Conservation (phyloP, 2,797 vertebrate genomes). For the Thunnus albacares region DNA sequence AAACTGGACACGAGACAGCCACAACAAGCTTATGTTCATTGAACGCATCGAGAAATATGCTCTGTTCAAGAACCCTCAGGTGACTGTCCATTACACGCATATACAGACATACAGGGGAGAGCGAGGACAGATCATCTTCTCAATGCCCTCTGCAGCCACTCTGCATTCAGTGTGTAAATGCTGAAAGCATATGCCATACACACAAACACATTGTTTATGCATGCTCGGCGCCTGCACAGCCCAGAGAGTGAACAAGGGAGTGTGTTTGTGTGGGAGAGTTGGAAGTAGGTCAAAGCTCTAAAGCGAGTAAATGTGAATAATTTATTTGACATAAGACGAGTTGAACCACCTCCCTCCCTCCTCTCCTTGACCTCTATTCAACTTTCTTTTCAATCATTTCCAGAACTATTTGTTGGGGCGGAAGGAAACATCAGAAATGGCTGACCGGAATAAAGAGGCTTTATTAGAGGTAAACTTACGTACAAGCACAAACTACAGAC, state of each 20-base stretch:
- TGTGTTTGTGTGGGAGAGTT: constrained; percentile 63
- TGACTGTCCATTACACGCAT: constrained; percentile 63
- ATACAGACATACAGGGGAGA: not conserved
- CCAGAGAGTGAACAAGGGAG: constrained; percentile 33
- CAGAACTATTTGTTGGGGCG: constrained; percentile 98
- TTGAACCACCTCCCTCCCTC: constrained; percentile 33
- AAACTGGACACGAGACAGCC: constrained; percentile 99
- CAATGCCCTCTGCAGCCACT: not conserved
- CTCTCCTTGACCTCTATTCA: constrained; percentile 4
- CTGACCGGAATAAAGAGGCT: constrained; percentile 97
- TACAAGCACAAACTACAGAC: not conserved
- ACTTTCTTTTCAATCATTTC: constrained; percentile 49
- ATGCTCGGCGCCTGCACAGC: constrained; percentile 45
- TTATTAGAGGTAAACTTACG: constrained; percentile 90
- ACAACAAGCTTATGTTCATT: constrained; percentile 97
- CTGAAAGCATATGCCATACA: constrained; percentile 13
- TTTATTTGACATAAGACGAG: constrained; percentile 72
- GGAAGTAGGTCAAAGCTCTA: constrained; percentile 80
- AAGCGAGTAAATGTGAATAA: constrained; percentile 77
- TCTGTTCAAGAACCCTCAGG: constrained; percentile 98
- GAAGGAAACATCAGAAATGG: constrained; percentile 97
- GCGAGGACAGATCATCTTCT: constrained; percentile 6
- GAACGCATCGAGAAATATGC: constrained; percentile 98
- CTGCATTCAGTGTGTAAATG: constrained; percentile 24
- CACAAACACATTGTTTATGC: constrained; percentile 69